Base-by-base conservation (phyloP, 53 echinoderm and acorn worm species). In the Temnopleurus reevesii region DNA sequence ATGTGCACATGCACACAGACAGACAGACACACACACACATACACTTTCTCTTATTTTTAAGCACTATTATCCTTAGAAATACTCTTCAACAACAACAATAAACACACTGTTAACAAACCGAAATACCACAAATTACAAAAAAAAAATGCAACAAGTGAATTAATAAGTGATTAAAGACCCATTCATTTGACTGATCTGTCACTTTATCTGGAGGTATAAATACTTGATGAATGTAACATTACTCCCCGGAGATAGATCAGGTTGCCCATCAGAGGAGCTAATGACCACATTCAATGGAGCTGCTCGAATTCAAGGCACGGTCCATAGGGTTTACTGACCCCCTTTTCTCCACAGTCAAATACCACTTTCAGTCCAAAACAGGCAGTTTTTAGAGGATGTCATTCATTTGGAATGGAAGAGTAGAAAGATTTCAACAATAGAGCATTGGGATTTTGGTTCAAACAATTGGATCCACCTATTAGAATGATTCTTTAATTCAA, bases 161-260 rank as follows among this genome's bases (percentile, higher is more conserved):
- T 71, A 71, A 71, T 71, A 41, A 71, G 38, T 71, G 71, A 71
- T 71, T 71, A 38, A 71, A 71, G 71, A 19, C 21, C 36, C 12
- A 41, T 71, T n/a, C 43, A 71, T 71, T 71, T 71, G 71, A 71
- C 36, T 71, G 1, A 71, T 36, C 71, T 38, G 71, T 71, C 71
- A 71, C 71, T 71, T 4, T 41, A 19, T 17, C 2, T 4, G 12
- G 36, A 36, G 41, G 71, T 30, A 34, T n/a, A 38, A 71, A 71
- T 43, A 71, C 71, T 38, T 71, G 36, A 71, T 79, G 79, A 79
- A 79, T 79, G 79, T 79, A 79, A 79, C 79, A 79, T 47, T 28
- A 79, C 18, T 34, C 79, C 36, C 49, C 10, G 18, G 51, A 28
- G 71, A 19, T 36, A 43, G 71, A 71, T 71, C 71, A 23, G 36